Evolutionary conservation across 2,113 vertebrate genomes (phyloP), one percentile per base, ranked within the genome.

Genomic region (Perca flavescens): DNA sequence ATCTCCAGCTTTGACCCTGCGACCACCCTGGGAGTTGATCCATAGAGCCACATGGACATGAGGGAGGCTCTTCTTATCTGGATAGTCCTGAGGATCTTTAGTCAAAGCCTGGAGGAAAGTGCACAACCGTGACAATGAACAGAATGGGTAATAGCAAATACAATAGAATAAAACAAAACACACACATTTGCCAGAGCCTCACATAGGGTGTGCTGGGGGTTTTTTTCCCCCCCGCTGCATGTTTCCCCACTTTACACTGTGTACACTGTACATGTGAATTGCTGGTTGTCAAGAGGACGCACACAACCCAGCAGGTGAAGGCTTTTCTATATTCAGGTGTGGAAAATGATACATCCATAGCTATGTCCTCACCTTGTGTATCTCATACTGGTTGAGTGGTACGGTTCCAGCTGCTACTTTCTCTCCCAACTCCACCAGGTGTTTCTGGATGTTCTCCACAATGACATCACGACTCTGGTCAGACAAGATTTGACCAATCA

Each of bases 1-100:
- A 89, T 99, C 98, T 77, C 98, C 98, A 16, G 97, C 97, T 95
- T 99, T 99, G 92, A 99, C 94, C 74, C 96, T 96, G 77, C 94
- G 96, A 47, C 98, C 98, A 21, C 95, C 96, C 91, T 99, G 98
- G 57, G 98, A 98, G 94, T 99, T 99, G 89, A 99, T 97, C 98
- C 98, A 99, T 57, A 99, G 95, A 71, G 98, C 98, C 86, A 99
- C 97, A 16, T 99, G 98, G 40, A 99, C 98, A 47, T 99, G 98
- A 79, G 98, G 98, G 54, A 99, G 94, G 82, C 75, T 94, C 93
- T 99, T 99, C 92, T 98, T 99, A 90, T 99, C 98, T 25, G 98
- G 98, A 87, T 99, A 99, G 95, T 99, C 98, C 89, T 99, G 98
- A 43, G 98, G 98, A 83, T 99, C 97, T 88, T 99, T 99, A 21